These are phyloP conservation scores for Cyclura pinguis DNA, from an alignment of 2,797 vertebrate species.

Conservation along the genomic window DNA sequence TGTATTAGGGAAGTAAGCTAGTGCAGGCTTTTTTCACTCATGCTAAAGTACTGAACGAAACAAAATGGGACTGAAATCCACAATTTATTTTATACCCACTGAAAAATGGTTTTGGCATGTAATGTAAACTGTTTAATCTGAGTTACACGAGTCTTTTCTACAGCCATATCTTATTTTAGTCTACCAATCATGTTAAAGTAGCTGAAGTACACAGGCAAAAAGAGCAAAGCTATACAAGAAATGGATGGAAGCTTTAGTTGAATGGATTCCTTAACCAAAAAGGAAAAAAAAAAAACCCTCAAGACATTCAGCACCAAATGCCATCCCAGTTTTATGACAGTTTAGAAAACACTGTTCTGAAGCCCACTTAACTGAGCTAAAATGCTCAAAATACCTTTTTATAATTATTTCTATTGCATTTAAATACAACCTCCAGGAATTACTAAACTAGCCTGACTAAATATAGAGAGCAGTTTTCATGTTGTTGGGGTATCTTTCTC, in stretches of 20 bases:
- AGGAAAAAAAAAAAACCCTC: background rate
- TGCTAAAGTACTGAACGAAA: background rate
- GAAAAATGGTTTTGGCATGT: background rate
- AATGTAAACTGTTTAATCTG: background rate
- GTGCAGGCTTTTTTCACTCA: background rate
- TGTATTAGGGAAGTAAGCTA: background rate
- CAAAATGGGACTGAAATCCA: background rate
- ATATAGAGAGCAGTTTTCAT: slow-evolving; percentile 76
- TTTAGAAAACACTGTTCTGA: slow-evolving; percentile 32
- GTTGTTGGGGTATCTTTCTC: slow-evolving; percentile 72
- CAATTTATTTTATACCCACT: background rate
- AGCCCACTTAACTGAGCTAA: slow-evolving; percentile 65
- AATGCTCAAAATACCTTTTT: slow-evolving; percentile 57
- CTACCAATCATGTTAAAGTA: background rate
- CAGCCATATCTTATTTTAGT: slow-evolving; percentile 9
- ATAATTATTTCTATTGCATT: slow-evolving; percentile 76
- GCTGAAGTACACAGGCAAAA: background rate
- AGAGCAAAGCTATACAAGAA: background rate
- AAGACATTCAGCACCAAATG: background rate
- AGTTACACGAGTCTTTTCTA: background rate
- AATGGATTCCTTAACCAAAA: background rate
- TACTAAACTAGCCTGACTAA: slow-evolving; percentile 78
- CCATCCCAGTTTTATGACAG: background rate
- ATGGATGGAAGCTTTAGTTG: background rate
- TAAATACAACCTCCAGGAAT: slow-evolving; percentile 74